A percentile compares a stretch with the other conserved stretches of the same genome.
phyloP scores from a whole-genome alignment of 2,797 vertebrate genomes.

The Phoebastria nigripes region DNA sequence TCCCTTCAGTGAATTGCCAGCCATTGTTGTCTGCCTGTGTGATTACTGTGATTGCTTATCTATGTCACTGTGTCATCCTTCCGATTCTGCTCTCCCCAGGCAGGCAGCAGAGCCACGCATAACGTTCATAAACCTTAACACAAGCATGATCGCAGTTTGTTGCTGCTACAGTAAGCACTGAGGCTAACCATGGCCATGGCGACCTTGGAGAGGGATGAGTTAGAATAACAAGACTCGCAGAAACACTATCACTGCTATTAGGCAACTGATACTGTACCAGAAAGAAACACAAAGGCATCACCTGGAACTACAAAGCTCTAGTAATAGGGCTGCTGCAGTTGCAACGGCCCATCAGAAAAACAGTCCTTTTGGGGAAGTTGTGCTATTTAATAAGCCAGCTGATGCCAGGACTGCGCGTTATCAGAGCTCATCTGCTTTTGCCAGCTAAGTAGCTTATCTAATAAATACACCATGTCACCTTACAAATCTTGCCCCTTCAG shows the following conservation, averaged over 20 bases:
- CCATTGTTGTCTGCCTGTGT: not conserved
- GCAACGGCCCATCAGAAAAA: not conserved
- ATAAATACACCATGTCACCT: not conserved
- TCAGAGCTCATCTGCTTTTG: not conserved
- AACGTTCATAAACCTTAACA: not conserved
- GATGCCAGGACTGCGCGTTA: not conserved
- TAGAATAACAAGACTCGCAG: not conserved
- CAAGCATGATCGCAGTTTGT: not conserved
- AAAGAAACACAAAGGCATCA: not conserved
- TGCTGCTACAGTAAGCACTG: not conserved
- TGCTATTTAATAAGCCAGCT: not conserved
- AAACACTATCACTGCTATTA: not conserved
- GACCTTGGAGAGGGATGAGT: not conserved
- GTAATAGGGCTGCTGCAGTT: not conserved
- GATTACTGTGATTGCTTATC: not conserved
- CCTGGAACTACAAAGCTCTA: not conserved
- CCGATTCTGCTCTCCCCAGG: not conserved
- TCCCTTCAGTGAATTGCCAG: not conserved
- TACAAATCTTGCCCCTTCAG: not conserved
- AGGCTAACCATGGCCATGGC: not conserved
- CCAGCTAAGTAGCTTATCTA: slow-evolving; percentile 9
- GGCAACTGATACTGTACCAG: not conserved
- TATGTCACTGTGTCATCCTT: not conserved
- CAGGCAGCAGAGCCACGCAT: not conserved
- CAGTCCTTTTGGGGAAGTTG: not conserved